phyloP scores from a whole-genome alignment of 2,113 vertebrate species.

The Madoqua kirkii region DNA sequence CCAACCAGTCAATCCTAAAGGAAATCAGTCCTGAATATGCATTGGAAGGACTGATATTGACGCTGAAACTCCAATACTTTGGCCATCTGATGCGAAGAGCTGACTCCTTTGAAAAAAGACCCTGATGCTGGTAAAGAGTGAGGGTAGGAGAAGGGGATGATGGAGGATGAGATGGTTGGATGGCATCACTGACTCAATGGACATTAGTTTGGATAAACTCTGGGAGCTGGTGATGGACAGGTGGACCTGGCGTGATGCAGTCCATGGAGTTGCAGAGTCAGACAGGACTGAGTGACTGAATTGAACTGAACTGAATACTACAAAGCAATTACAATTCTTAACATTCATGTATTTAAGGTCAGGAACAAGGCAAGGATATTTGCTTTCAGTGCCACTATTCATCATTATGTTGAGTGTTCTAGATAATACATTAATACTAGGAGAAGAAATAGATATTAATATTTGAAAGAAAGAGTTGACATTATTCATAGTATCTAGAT shows the following conservation, averaged over 20 bases:
- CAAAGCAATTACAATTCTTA: not conserved
- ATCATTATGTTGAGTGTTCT: not conserved
- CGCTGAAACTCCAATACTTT: not conserved
- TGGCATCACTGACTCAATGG: not conserved
- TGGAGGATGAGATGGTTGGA: not conserved
- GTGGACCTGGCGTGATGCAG: fast-evolving
- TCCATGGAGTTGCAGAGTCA: not conserved
- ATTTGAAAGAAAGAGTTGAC: not conserved
- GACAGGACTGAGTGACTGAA: not conserved
- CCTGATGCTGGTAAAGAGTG: not conserved
- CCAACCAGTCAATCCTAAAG: not conserved
- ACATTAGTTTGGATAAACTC: not conserved
- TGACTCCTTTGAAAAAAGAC: not conserved
- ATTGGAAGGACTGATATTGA: not conserved
- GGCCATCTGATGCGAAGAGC: fast-evolving
- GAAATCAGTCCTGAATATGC: not conserved
- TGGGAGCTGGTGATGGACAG: not conserved
- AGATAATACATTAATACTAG: not conserved
- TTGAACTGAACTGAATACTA: not conserved
- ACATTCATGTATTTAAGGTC: not conserved
- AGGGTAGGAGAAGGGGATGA: not conserved
- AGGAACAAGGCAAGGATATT: not conserved
- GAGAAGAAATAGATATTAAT: not conserved
- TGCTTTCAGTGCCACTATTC: not conserved
- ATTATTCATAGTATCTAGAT: not conserved